These are phyloP conservation scores for Drosophila watanabei DNA, from an alignment of 1,140 invertebrate genomes.

Conservation along the genomic window DNA sequence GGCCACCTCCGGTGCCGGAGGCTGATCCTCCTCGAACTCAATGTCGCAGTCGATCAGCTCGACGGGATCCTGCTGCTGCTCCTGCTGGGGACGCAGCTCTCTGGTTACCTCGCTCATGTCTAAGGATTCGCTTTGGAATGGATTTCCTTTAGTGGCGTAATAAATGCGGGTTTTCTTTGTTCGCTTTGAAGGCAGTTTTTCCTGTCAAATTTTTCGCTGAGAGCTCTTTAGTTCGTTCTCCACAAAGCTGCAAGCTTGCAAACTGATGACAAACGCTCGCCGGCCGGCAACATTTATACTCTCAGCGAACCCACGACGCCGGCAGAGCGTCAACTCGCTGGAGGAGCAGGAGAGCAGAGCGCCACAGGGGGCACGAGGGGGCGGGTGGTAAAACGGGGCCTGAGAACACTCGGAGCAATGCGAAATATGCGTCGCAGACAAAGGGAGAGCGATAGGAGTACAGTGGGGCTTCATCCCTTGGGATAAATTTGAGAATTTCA, in stretches of 20 bases:
- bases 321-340: conserved; percentile 3
- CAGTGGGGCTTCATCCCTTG: conserved; percentile 2
- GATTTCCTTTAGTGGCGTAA: conserved; percentile 7
- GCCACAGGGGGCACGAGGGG: neutral
- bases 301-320: conserved; percentile 10
- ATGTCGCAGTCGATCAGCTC: conserved; percentile 56
- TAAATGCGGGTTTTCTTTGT: neutral
- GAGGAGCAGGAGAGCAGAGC: neutral
- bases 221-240: neutral
- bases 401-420: conserved; percentile 5
- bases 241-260: conserved; percentile 38
- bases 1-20: neutral
- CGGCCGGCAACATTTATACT: conserved; percentile 75
- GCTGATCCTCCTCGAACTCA: conserved; percentile 37
- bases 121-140: neutral
- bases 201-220: conserved; percentile 10
- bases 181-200: conserved; percentile 1
- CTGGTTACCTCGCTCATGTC: conserved; percentile 28
- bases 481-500: neutral
- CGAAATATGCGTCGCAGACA: conserved; percentile 54
- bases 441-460: conserved; percentile 17
- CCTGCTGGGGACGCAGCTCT: conserved; percentile 11
- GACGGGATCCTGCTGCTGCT: conserved; percentile 10
- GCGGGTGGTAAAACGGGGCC: neutral
- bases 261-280: conserved; percentile 54